phyloP scores from a whole-genome alignment of 35 echinoderm and acorn worm species.

The Ptychodera flava region DNA sequence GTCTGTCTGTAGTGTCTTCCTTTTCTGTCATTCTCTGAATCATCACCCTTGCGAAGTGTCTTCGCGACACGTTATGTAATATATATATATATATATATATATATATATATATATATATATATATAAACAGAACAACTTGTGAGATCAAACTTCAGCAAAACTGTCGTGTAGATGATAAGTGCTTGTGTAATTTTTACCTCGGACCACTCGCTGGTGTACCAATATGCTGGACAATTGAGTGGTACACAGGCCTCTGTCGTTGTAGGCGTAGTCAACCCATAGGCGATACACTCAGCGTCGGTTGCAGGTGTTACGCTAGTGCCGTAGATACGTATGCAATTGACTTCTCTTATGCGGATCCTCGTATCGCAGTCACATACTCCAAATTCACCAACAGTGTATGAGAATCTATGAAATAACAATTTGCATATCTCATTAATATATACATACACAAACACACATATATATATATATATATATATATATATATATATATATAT shows the following conservation, averaged over 20 bases:
- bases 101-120: too few relatives aligned
- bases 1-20: too few relatives aligned
- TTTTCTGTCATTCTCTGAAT: too few relatives aligned
- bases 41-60: too few relatives aligned
- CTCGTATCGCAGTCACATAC: neutral
- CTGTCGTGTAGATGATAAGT: too few relatives aligned
- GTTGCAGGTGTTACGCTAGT: neutral
- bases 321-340: neutral
- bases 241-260: neutral
- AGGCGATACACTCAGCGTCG: neutral
- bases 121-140: too few relatives aligned
- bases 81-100: too few relatives aligned
- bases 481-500: neutral
- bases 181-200: too few relatives aligned
- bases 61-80: too few relatives aligned
- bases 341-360: neutral
- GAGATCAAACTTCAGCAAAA: too few relatives aligned
- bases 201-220: neutral
- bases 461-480: slow-evolving; percentile 3
- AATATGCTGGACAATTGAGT: neutral
- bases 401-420: neutral
- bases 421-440: neutral
- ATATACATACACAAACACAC: neutral
- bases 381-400: neutral
- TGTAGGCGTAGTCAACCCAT: neutral